Base-by-base conservation (phyloP, 35 echinoderm and acorn worm genomes). In the Apostichopus parvimensis region DNA sequence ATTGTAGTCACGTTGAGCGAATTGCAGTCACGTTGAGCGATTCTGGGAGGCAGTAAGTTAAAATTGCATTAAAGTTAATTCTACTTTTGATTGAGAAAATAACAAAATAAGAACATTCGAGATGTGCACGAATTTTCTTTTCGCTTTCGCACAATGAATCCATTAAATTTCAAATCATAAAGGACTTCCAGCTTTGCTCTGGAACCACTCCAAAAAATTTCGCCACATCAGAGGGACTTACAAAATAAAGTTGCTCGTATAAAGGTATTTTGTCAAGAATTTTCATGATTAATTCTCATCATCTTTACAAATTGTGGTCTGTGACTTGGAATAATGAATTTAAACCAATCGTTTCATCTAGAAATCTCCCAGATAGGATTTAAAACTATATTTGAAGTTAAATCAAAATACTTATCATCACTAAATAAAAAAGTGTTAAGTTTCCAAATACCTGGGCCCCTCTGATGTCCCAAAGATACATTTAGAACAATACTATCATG, bases 291-390 rank as follows among this genome's bases (percentile, higher is more conserved):
- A 28, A 17, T n/a, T 84, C 81, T 84, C 81, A 84, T 84, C 52
- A 53, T 9, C 9, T 59, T 84, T 72, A 25, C 25, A 25, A 25
- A 25, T 25, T 25, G 60, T 88, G 22, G 86, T 59, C 53, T 88
- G 57, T 26, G 68, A 22, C 86, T 88, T 88, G 1, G 86, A 88
- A 25, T 88, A 88, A n/a, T 64, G 8, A 53, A 88, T 71, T n/a
- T 56, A 70, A 28, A 45, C 8, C 15, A 14, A 24, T 72, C 64
- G 25, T 25, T 25, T 25, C 25, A 25, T 25, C 25, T 25, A 25
- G 0, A 25, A 25, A 25, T 25, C 25, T 25, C 25, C 25, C 25
- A 25, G 25, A 25, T 25, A 25, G 25, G 28, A n/a, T 88, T 28
- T 25, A 0, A 25, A 25, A 25, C 25, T 28, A 28, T 28, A 28